Conservation (phyloP, 2,113 vertebrate species). For the Cephalopterus ornatus region DNA sequence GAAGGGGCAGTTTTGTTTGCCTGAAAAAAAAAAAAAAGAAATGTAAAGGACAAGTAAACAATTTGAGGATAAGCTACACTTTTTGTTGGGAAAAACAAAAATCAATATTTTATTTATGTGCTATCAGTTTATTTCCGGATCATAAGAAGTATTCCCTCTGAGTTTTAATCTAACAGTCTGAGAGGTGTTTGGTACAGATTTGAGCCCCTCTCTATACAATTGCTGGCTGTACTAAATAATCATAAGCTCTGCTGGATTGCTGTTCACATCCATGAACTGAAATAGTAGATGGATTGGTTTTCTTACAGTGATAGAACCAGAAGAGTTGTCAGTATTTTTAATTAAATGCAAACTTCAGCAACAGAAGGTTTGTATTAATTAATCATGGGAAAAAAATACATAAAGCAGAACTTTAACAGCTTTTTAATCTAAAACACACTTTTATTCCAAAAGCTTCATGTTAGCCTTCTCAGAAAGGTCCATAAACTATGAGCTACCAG, state of each 20-base stretch:
- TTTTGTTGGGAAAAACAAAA: conserved; percentile 76
- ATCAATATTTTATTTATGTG: conserved; percentile 84
- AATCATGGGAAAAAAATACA: conserved; percentile 66
- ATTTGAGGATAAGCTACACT: conserved; percentile 85
- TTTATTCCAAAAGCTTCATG: conserved; percentile 75
- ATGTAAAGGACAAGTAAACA: conserved; percentile 90
- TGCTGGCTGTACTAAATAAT: conserved; percentile 75
- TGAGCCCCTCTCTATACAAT: conserved; percentile 66
- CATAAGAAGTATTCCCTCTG: conserved; percentile 74
- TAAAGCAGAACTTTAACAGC: conserved; percentile 73
- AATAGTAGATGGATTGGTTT: conserved; percentile 66
- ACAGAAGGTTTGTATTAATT: conserved; percentile 73
- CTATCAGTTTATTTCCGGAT: conserved; percentile 79
- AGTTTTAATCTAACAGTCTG: conserved; percentile 70
- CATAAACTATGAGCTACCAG: conserved; percentile 72
- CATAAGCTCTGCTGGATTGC: conserved; percentile 73
- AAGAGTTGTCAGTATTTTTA: conserved; percentile 77
- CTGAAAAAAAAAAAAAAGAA: conserved; percentile 77
- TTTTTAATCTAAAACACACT: conserved; percentile 74
- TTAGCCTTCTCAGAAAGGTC: conserved; percentile 75
- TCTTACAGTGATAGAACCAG: conserved; percentile 67
- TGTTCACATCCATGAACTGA: conserved; percentile 70
- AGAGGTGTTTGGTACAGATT: conserved; percentile 77
- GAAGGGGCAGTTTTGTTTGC: conserved; percentile 97
- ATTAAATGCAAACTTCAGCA: conserved; percentile 67